phyloP scores from a whole-genome alignment of 2,113 vertebrate species.

The Calyptomena viridis region DNA sequence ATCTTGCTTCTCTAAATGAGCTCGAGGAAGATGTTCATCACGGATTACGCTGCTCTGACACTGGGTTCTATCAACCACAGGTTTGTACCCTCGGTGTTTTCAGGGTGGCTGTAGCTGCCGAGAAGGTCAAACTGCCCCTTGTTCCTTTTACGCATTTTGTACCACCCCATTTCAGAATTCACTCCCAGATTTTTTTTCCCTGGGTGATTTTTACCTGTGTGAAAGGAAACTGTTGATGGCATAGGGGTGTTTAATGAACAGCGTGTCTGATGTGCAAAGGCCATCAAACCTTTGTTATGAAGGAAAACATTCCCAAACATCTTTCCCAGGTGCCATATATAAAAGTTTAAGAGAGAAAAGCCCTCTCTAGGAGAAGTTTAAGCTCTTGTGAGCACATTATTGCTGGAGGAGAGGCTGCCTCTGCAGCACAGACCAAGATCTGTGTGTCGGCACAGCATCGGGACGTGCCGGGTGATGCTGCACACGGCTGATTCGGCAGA shows the following conservation, averaged over 20 bases:
- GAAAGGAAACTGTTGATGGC: neutral
- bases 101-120: neutral
- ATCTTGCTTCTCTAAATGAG: neutral
- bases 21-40: neutral
- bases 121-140: no score
- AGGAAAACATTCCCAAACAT: neutral
- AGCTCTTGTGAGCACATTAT: rapidly evolving
- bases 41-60: neutral
- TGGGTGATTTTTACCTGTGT: neutral
- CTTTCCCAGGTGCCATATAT: neutral
- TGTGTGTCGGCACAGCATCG: rapidly evolving
- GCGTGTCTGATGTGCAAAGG: neutral
- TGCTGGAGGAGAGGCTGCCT: neutral
- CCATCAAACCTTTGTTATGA: neutral
- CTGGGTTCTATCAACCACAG: neutral
- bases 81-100: rapidly evolving
- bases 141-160: neutral
- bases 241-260: neutral
- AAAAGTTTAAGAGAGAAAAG: neutral
- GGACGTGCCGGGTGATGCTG: neutral
- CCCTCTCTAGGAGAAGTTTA: neutral
- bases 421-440: neutral
- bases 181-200: neutral
- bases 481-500: neutral
- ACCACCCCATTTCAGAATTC: neutral